phyloP scores from a whole-genome alignment of 2,113 vertebrate species.

The Vireo altiloquus region DNA sequence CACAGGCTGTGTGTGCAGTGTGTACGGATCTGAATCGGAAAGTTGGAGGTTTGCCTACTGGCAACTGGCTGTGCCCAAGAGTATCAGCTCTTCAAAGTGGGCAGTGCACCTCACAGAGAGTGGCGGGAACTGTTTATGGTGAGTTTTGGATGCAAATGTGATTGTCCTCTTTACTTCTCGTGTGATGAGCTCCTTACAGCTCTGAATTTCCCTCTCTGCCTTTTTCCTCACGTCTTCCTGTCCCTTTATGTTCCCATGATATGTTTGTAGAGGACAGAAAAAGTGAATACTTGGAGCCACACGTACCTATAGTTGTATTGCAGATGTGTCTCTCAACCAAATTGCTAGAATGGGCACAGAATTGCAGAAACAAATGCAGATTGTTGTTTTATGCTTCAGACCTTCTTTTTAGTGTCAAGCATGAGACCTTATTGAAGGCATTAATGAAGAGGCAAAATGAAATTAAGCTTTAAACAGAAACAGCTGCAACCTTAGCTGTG shows the following conservation, averaged over 20 bases:
- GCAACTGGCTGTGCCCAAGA: background rate
- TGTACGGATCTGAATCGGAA: background rate
- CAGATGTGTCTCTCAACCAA: background rate
- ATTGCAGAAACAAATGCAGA: background rate
- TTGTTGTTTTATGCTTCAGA: background rate
- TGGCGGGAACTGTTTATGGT: background rate
- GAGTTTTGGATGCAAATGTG: background rate
- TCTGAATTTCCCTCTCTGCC: background rate
- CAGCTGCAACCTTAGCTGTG: constrained; percentile 13
- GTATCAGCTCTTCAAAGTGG: background rate
- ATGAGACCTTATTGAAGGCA: constrained; percentile 16
- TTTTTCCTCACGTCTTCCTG: background rate
- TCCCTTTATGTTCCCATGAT: background rate
- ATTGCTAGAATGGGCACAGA: background rate
- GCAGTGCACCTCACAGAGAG: background rate
- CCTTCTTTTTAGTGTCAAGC: background rate
- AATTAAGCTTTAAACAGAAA: constrained; percentile 38
- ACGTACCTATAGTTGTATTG: rapidly evolving
- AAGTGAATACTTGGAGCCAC: background rate
- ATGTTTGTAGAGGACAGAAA: background rate
- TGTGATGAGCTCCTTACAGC: background rate
- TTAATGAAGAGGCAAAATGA: constrained; percentile 25
- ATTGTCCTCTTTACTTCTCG: background rate
- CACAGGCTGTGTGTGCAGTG: background rate
- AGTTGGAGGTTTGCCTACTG: background rate